Base-by-base conservation (phyloP, 2,888 invertebrate species). In the Autographa gamma region DNA sequence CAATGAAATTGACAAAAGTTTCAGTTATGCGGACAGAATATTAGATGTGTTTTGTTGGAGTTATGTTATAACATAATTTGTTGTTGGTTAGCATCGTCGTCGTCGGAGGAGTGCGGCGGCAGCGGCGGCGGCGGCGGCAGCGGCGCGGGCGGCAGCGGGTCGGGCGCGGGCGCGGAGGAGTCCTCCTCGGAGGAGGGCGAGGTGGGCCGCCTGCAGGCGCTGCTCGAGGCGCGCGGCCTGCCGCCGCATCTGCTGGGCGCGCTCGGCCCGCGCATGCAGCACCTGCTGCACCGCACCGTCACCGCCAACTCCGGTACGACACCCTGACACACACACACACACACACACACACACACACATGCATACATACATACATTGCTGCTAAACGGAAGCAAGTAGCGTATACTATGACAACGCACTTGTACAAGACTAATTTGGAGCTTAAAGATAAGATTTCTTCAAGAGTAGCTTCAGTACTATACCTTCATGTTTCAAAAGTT, bases 191-290 rank as follows among this genome's bases (percentile, higher is more conserved):
- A 99, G 93, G 99, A 99, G 91, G 98, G 98, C 85, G 99, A 99
- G 94, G 99, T 99, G 90, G 99, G 99, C 54, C 97, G 99, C 63
- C 96, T 99, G 71, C 99, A 99, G 93, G 99, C 99, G 32, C 95
- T 99, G 85, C 96, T 99, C 66, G 99, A 99, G 94, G 98, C 99
- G 16, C 96, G 99, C 81, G 99, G 99, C 34, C 93, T 99, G 82
- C 99, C 99, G n/a, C 99, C 99, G 16, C 99, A 99, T 91, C 96
- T 99, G 75, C 98, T 99, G 86, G 99, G 99, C 48, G 99, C 99
- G 1, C 96, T 99, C 67, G 99, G 98, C 0, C 99, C 99, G 62
- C 97, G 99, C 66, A 98, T 99, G 99, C 99, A 99, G 90, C 99
- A 99, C 90, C 96, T 99, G 71, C 95, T 99, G 76, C 99, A 99